phyloP scores from a whole-genome alignment of 2,888 invertebrate species.

The Platycheirus rosarum region DNA sequence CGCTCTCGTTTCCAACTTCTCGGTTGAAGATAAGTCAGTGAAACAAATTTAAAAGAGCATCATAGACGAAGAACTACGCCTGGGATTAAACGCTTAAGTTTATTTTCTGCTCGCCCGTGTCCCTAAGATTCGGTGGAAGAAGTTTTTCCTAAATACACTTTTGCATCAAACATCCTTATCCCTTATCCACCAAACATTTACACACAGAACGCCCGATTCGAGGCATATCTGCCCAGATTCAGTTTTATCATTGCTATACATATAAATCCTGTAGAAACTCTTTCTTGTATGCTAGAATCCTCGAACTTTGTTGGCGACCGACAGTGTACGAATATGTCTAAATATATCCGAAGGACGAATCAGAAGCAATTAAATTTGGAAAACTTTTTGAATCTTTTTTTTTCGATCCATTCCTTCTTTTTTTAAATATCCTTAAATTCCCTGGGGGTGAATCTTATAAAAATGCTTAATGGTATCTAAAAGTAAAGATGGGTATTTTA shows the following conservation, averaged over 20 bases:
- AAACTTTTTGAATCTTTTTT: constrained; percentile 8
- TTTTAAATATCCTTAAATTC: not conserved
- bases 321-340: not conserved
- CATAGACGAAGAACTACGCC: constrained; percentile 42
- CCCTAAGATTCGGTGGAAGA: not conserved
- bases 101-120: constrained; percentile 2
- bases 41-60: constrained; percentile 42
- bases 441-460: constrained; percentile 18
- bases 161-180: not conserved
- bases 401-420: too few species aligned
- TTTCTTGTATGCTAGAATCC: not conserved
- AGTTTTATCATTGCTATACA: constrained; percentile 21
- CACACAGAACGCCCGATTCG: not conserved
- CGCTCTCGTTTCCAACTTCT: too few species aligned
- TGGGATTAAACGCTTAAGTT: constrained; percentile 36
- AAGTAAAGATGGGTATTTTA: constrained; percentile 55
- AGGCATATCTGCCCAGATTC: constrained; percentile 13
- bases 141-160: constrained; percentile 18
- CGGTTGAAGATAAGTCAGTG: not conserved
- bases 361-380: constrained; percentile 12
- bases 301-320: not conserved
- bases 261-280: constrained; percentile 34
- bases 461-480: constrained; percentile 56
- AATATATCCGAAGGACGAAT: not conserved
- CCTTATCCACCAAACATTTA: not conserved